phyloP scores from a whole-genome alignment of 2,797 vertebrate species.

The Heterohyrax brucei region DNA sequence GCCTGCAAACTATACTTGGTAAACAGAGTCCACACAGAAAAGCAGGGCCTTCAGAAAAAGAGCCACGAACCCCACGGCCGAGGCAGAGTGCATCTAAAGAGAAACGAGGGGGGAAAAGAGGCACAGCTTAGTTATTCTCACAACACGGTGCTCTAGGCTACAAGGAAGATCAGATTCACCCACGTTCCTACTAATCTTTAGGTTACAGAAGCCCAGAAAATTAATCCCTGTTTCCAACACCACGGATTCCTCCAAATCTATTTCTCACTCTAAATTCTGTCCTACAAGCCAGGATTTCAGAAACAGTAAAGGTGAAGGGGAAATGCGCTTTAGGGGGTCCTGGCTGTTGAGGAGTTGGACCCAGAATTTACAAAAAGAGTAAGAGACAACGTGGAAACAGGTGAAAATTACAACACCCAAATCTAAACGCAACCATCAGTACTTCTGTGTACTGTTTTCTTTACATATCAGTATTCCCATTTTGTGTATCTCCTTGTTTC shows the following conservation, averaged over 20 bases:
- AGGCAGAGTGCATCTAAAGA: background rate
- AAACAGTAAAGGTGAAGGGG: background rate
- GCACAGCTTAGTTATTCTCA: background rate
- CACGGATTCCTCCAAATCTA: background rate
- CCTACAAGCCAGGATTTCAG: conserved; percentile 4
- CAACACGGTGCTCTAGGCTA: background rate
- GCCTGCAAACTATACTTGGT: background rate
- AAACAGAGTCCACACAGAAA: background rate
- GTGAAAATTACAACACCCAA: background rate
- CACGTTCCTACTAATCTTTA: conserved; percentile 4
- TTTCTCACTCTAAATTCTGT: conserved; percentile 15
- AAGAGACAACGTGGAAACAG: background rate
- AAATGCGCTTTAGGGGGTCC: background rate
- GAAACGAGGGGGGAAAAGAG: background rate
- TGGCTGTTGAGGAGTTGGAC: background rate
- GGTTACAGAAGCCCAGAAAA: background rate
- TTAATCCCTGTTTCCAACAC: background rate
- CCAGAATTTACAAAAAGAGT: background rate
- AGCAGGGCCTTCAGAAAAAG: background rate
- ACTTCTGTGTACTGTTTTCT: background rate
- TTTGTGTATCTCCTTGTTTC: no score
- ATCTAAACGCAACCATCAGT: background rate
- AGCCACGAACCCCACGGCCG: background rate
- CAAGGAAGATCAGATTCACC: background rate
- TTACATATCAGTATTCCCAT: background rate